Evolutionary conservation across 1,140 invertebrate species (phyloP), one percentile per base, ranked within the genome.

Genomic region (Sminthurinus signatus): DNA sequence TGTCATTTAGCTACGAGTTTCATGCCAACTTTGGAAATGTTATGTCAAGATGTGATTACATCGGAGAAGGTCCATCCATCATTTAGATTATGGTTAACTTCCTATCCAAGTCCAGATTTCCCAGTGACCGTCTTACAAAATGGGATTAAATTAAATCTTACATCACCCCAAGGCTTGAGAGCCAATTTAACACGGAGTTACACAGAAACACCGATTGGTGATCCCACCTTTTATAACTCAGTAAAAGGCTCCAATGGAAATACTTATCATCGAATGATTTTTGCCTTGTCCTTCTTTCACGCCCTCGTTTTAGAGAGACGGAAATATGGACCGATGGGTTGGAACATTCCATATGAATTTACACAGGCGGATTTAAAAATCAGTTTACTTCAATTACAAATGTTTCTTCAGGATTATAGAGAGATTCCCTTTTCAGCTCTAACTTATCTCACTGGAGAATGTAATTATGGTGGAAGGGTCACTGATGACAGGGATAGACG

Each of bases 301-400:
- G 92, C 88, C 0, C 78, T 95, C 1, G 84, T 94, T 3, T 91
- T 94, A 76, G 93, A 96, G 76, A 78, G 93, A 50, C 78, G 88
- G 29, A 89, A 88, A 69, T 96, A 93, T 75, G 93, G 92, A 0
- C 87, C 91, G 0, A 77, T 95, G 0, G 93, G 93, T 0, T 92
- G 92, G 93, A 96, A 96, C 74, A 93, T 93, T 59, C 88, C 89
- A 12, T 96, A 96, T 73, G 91, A 93, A 76, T 96, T 96, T 75
- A 94, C 94, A 72, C 91, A 94, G 73, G 92, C 90, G 0, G 92
- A 96, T 79, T 78, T 96, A 2, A 80, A 84, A 48, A 93, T 94
- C 32, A 88, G 87, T 73, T 81, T 91, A 44, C 81, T 85, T 73
- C 91, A 94, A 75, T 76, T 93, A 39, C 83, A 91, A 82, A 88